phyloP scores from a whole-genome alignment of 1,140 invertebrate genomes.

The Forficula auricularia region DNA sequence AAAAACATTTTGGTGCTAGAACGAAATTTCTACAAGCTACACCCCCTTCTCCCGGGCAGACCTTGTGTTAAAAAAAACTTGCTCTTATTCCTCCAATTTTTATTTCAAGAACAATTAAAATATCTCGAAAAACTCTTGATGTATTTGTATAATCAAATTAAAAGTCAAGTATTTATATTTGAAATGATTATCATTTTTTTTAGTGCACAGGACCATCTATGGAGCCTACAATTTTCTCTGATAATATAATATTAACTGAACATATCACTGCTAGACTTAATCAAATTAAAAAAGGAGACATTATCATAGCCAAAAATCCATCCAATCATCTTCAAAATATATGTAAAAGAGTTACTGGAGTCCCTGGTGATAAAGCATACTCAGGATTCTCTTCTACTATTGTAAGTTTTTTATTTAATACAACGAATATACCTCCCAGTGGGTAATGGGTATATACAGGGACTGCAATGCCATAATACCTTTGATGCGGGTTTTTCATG shows the following conservation, averaged over 20 bases:
- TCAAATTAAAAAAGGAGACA: conserved; percentile 51
- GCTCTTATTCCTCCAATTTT: not conserved
- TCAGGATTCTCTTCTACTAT: conserved; percentile 23
- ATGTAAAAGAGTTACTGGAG: conserved; percentile 64
- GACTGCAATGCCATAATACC: too few relatives aligned
- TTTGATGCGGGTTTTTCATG: too few relatives aligned
- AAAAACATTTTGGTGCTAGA: too few relatives aligned
- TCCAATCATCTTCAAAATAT: conserved; percentile 59
- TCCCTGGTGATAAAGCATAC: conserved; percentile 55
- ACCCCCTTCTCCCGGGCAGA: too few relatives aligned
- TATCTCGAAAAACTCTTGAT: conserved; percentile 1
- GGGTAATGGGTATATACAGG: too few relatives aligned
- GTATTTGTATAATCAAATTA: conserved; percentile 4
- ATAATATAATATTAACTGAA: conserved; percentile 68
- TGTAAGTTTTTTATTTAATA: conserved; percentile 12
- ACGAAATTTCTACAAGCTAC: too few relatives aligned
- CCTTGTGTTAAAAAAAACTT: not conserved
- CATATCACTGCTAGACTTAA: conserved; percentile 47
- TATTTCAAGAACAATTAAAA: not conserved
- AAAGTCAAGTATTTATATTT: conserved; percentile 5
- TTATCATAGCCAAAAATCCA: conserved; percentile 65
- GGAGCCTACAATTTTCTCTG: conserved; percentile 67
- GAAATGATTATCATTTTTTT: conserved; percentile 21
- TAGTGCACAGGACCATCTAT: conserved; percentile 77
- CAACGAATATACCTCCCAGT: too few relatives aligned